Conservation (phyloP, 2,797 vertebrate genomes). For the Nasua narica region DNA sequence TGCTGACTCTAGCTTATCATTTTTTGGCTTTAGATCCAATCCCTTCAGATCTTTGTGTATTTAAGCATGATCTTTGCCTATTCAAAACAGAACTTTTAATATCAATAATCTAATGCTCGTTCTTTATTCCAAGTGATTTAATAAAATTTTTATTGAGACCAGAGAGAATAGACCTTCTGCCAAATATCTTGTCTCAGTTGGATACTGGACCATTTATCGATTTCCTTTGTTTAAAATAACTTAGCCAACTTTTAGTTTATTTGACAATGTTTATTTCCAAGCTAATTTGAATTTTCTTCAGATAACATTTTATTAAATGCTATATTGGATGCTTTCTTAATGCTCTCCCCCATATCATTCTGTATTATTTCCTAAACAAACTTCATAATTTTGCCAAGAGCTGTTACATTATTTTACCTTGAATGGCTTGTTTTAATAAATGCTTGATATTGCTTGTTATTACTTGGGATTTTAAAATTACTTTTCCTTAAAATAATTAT, state of each 20-base stretch:
- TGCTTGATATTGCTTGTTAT: not conserved
- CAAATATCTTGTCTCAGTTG: slow-evolving; percentile 60
- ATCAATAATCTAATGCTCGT: slow-evolving; percentile 40
- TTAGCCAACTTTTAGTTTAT: slow-evolving; percentile 60
- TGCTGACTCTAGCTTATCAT: slow-evolving; percentile 43
- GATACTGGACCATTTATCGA: slow-evolving; percentile 56
- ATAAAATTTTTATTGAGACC: slow-evolving; percentile 68
- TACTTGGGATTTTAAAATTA: slow-evolving; percentile 40
- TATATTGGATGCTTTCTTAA: slow-evolving; percentile 34
- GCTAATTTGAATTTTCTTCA: slow-evolving; percentile 62
- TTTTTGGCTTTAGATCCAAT: slow-evolving; percentile 49
- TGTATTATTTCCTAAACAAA: slow-evolving; percentile 38
- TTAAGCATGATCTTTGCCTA: slow-evolving; percentile 36
- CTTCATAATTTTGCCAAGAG: slow-evolving; percentile 37
- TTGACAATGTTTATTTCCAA: slow-evolving; percentile 65
- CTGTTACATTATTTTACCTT: slow-evolving; percentile 28
- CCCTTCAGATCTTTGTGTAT: slow-evolving; percentile 38
- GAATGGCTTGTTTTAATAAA: slow-evolving; percentile 51
- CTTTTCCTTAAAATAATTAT: slow-evolving; percentile 9
- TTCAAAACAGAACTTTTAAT: slow-evolving; percentile 49
- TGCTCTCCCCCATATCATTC: not conserved
- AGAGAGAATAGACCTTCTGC: slow-evolving; percentile 56
- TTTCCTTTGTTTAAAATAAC: slow-evolving; percentile 70
- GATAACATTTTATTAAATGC: slow-evolving; percentile 53
- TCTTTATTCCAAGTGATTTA: slow-evolving; percentile 64